Conservation (phyloP, 1,140 invertebrate species). For the Drosophila mauritiana region DNA sequence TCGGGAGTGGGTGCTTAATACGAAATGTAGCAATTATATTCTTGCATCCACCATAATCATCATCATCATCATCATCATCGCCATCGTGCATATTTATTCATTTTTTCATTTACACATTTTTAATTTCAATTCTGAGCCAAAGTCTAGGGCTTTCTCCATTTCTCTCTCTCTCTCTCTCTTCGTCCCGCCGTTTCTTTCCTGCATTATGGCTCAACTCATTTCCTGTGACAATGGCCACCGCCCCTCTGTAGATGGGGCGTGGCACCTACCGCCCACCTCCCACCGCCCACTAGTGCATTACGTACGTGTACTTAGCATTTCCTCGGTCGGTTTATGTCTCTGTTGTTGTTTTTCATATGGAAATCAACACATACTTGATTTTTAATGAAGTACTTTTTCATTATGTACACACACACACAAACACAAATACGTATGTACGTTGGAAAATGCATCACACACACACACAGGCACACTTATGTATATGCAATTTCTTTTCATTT, state of each 20-base stretch:
- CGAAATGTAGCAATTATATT: conserved; percentile 78
- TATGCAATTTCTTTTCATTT: conserved; percentile 80
- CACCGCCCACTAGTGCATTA: conserved; percentile 11
- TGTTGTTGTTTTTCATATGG: conserved; percentile 67
- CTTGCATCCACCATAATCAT: conserved; percentile 16
- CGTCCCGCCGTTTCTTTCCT: background rate
- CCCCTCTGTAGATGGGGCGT: conserved; percentile 1
- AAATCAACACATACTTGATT: conserved; percentile 80
- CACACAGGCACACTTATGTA: conserved; percentile 30
- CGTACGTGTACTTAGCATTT: conserved; percentile 77
- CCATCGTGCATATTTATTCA: conserved; percentile 75
- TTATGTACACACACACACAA: conserved; percentile 50
- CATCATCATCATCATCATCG: too few species aligned
- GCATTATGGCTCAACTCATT: conserved; percentile 60
- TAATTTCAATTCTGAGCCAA: conserved; percentile 72
- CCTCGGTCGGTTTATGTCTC: conserved; percentile 51
- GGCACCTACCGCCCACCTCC: background rate
- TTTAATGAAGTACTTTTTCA: conserved; percentile 82
- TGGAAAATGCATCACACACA: conserved; percentile 16
- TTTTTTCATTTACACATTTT: conserved; percentile 80
- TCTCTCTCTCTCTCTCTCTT: conserved; percentile 14
- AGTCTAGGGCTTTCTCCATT: conserved; percentile 49
- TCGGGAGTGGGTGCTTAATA: conserved; percentile 59
- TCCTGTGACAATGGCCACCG: conserved; percentile 62
- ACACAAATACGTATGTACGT: background rate